Base-by-base conservation (phyloP, 2,888 invertebrate species). In the Sepiola atlantica region DNA sequence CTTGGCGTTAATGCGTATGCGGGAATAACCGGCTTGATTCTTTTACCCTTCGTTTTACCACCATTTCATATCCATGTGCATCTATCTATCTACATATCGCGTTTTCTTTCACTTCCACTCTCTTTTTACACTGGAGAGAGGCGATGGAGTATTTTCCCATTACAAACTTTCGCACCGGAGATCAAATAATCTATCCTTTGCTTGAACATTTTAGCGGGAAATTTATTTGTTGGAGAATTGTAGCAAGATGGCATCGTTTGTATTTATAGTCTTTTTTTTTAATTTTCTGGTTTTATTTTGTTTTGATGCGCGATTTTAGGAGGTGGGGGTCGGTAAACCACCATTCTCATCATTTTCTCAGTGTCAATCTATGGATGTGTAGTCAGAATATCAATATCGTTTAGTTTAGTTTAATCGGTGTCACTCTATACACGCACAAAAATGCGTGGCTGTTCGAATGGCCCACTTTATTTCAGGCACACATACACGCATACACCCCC, bases 1-100 rank as follows among this genome's bases (percentile, higher is more conserved):
- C 77, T 77, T 77, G 77, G 77, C n/a, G 77, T 77, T 77, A 77
- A 77, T 77, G n/a, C 77, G 77, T n/a, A 77, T 77, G 77, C 28
- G 12, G 28, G 16, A 0, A 28, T 28, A 77, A 77, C 28, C n/a
- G 57, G 20, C 21, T 61, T 8, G 8, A 8, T 61, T 61, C 24
- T 77, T 14, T 77, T n/a, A 14, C 77, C 28, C 28, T 77, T 12
- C 10, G 14, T 77, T 45, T 45, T 4, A 8, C 45, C 4, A 45
- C 45, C 45, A 4, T 45, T 45, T 8, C 8, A 45, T 45, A 45
- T 45, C 45, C 45, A 45, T 4, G 4, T 8, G 8, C 45, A 8
- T 45, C 45, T 45, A 45, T 45, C 45, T 45, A 45, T 45, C 2
- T 45, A 45, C 45, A 45, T 45, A 45, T 45, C 77, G 28, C n/a